Evolutionary conservation across 2,797 vertebrate species (phyloP).

Genomic region (Myoxocephalus aenaeus): DNA sequence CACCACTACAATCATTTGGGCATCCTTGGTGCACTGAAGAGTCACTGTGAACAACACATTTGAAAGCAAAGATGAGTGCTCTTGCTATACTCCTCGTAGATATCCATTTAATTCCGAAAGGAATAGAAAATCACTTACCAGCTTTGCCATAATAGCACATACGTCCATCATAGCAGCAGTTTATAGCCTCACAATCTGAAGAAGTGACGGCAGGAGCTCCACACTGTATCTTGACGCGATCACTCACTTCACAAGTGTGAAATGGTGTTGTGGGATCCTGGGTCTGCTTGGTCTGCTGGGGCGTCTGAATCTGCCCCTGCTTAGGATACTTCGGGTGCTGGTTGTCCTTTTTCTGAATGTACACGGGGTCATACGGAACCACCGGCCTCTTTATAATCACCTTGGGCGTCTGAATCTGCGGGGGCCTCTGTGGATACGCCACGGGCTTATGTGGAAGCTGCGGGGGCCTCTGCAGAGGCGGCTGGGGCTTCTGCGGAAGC

Average conservation of each 20-base stretch:
- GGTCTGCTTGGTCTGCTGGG: neutral
- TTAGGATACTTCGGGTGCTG: no score
- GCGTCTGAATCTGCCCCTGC: neutral
- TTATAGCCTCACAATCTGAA: constrained; percentile 50
- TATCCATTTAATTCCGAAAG: neutral
- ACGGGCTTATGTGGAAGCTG: no score
- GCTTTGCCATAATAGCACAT: constrained; percentile 76
- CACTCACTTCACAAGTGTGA: constrained; percentile 62
- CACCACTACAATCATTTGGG: constrained; percentile 78
- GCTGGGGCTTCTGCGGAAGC: neutral
- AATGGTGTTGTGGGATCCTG: neutral
- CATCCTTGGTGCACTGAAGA: constrained; percentile 81
- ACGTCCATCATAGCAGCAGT: constrained; percentile 77
- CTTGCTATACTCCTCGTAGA: neutral
- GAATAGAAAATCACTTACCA: constrained; percentile 57
- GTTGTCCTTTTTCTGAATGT: no score
- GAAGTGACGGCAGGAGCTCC: constrained; percentile 39
- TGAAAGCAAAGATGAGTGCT: constrained; percentile 5
- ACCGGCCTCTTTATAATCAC: no score
- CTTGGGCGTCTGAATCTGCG: neutral
- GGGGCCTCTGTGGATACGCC: neutral
- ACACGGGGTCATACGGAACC: no score
- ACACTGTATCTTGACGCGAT: constrained; percentile 61
- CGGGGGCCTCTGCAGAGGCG: neutral
- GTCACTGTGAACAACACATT: constrained; percentile 65